Evolutionary conservation across 2,113 vertebrate genomes (phyloP).

Genomic region (Taxidea taxus): DNA sequence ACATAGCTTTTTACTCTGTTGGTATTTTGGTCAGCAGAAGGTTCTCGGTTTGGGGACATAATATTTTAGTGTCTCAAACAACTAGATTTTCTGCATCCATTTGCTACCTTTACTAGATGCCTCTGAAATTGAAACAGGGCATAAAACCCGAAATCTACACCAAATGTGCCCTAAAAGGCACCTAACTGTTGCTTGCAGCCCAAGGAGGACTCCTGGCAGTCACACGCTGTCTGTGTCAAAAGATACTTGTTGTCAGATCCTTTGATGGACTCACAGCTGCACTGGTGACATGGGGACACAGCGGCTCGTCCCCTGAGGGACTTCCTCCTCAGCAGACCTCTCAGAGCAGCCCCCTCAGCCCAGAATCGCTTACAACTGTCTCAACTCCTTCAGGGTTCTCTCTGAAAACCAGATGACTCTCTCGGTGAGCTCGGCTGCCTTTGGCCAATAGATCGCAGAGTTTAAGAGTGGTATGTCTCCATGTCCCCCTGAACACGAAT

Average conservation of each 20-base stretch:
- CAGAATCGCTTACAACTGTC: not conserved
- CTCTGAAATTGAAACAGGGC: not conserved
- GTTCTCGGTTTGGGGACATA: not conserved
- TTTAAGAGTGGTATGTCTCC: not conserved
- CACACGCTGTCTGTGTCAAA: not conserved
- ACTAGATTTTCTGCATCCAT: not conserved
- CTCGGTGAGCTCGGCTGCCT: not conserved
- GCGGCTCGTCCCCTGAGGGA: not conserved
- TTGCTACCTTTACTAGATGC: not conserved
- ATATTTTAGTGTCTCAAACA: not conserved
- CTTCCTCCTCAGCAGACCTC: no score
- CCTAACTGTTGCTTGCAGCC: not conserved
- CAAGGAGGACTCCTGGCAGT: not conserved
- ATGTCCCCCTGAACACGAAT: not conserved
- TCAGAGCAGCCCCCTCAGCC: not conserved
- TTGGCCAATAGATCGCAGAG: not conserved
- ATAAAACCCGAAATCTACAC: not conserved
- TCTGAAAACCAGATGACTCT: not conserved
- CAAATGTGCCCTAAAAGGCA: not conserved
- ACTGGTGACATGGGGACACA: accelerated
- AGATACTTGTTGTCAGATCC: not conserved
- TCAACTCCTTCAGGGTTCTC: not conserved
- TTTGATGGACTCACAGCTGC: accelerated
- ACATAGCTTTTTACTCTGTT: not conserved
- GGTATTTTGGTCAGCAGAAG: not conserved